Conservation (phyloP, 1,140 invertebrate genomes). For the Drosophila rufa region DNA sequence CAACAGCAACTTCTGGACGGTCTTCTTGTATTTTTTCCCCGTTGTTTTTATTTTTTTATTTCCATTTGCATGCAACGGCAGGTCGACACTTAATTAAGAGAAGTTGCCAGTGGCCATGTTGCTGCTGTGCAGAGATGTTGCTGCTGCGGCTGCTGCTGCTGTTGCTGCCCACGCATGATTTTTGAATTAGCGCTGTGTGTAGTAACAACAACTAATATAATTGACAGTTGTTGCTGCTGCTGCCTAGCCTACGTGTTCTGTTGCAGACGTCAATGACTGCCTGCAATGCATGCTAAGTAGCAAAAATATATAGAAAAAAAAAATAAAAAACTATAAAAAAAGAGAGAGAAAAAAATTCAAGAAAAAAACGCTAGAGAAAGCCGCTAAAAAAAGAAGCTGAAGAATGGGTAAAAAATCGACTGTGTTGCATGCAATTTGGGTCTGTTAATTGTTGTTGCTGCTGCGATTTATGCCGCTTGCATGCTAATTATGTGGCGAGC, state of each 20-base stretch:
- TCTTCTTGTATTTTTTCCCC: slow-evolving; percentile 15
- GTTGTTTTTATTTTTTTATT: slow-evolving; percentile 3
- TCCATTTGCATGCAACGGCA: slow-evolving; percentile 61
- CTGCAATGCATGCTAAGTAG: slow-evolving; percentile 78
- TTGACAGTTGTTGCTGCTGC: slow-evolving; percentile 74
- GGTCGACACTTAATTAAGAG: slow-evolving; percentile 82
- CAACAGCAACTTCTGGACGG: slow-evolving; percentile 9
- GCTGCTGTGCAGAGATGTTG: slow-evolving; percentile 55
- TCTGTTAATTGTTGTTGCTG: slow-evolving; percentile 80
- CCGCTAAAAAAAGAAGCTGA: slow-evolving; percentile 14
- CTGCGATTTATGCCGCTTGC: slow-evolving; percentile 81
- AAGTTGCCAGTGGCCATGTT: slow-evolving; percentile 73
- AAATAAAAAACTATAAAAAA: neutral
- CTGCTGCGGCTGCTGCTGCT: slow-evolving; percentile 24
- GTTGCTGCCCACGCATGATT: slow-evolving; percentile 79
- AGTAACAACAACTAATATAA: slow-evolving; percentile 82
- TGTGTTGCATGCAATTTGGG: slow-evolving; percentile 81
- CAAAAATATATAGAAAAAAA: slow-evolving; percentile 17
- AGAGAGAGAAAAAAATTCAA: neutral
- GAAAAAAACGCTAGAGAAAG: slow-evolving; percentile 43
- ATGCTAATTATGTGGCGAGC: slow-evolving; percentile 74
- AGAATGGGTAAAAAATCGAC: slow-evolving; percentile 23
- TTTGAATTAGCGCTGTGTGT: slow-evolving; percentile 81
- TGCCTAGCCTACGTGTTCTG: slow-evolving; percentile 76
- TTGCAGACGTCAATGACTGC: slow-evolving; percentile 70